Conservation (phyloP, 2,113 vertebrate species). For the Nesoenas mayeri region DNA sequence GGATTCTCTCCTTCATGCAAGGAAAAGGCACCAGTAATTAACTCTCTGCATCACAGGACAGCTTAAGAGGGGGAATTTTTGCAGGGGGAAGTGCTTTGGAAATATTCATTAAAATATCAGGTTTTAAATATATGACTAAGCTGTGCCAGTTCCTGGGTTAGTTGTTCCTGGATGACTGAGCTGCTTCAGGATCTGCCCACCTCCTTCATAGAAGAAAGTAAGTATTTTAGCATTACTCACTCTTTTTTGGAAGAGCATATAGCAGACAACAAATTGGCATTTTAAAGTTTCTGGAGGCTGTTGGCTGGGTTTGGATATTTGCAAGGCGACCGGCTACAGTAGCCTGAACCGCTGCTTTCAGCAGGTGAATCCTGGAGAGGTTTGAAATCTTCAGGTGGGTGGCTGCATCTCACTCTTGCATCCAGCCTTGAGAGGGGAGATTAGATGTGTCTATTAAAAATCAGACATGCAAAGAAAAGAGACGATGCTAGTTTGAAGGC, state of each 20-base stretch:
- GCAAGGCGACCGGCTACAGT: not conserved
- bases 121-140: not conserved
- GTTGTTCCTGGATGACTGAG: not conserved
- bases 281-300: not conserved
- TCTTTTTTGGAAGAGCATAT: not conserved
- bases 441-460: not conserved
- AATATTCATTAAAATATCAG: not conserved
- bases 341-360: not conserved
- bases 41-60: not conserved
- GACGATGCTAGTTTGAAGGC: not conserved
- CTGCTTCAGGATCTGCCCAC: not conserved
- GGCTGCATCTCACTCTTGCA: not conserved
- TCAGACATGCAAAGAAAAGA: not conserved
- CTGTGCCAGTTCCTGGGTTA: not conserved
- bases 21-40: not conserved
- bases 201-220: not conserved
- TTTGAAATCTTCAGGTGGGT: not conserved
- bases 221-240: not conserved
- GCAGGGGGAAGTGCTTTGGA: not conserved
- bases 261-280: not conserved
- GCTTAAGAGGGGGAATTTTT: not conserved
- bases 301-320: not conserved
- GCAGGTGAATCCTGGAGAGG: not conserved
- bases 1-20: not conserved
- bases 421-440: accelerated